These are phyloP conservation scores for Leptobrachium leishanense DNA, from an alignment of 2,113 vertebrate species.

Conservation along the genomic window DNA sequence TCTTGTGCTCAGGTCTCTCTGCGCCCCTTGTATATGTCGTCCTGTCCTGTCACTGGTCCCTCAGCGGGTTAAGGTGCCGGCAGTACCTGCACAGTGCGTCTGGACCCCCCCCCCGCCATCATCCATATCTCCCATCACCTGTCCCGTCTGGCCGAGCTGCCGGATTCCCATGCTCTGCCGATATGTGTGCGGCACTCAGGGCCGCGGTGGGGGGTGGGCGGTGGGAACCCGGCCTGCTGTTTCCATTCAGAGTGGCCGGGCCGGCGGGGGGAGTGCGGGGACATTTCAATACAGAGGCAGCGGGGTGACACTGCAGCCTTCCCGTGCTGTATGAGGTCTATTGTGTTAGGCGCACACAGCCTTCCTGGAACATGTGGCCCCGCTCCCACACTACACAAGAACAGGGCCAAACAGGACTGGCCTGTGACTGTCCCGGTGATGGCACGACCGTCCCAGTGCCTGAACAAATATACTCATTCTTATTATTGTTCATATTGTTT, in stretches of 20 bases:
- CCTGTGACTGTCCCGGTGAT: no score
- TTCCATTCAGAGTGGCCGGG: slow-evolving; percentile 24
- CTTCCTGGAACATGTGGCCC: slow-evolving; percentile 36
- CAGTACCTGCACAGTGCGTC: slow-evolving; percentile 21
- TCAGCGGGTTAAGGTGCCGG: no score
- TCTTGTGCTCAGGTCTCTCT: no score
- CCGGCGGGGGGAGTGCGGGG: neutral
- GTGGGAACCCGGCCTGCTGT: slow-evolving; percentile 39
- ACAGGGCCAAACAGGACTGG: no score
- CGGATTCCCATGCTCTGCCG: slow-evolving; percentile 39
- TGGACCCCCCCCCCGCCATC: neutral
- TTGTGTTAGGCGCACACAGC: slow-evolving; percentile 16
- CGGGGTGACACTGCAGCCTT: slow-evolving; percentile 27
- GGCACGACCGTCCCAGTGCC: no score
- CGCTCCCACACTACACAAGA: slow-evolving; percentile 33
- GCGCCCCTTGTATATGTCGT: no score
- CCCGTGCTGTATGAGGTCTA: slow-evolving; percentile 19
- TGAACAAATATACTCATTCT: no score
- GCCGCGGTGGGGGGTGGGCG: neutral
- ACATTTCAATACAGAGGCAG: slow-evolving; percentile 34
- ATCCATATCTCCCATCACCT: neutral
- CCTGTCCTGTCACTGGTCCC: no score
- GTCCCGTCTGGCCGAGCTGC: slow-evolving; percentile 16
- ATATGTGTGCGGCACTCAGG: neutral
- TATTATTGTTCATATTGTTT: no score